These are phyloP conservation scores for Cistogaster globosa DNA, from an alignment of 2,888 invertebrate species.

Conservation along the genomic window DNA sequence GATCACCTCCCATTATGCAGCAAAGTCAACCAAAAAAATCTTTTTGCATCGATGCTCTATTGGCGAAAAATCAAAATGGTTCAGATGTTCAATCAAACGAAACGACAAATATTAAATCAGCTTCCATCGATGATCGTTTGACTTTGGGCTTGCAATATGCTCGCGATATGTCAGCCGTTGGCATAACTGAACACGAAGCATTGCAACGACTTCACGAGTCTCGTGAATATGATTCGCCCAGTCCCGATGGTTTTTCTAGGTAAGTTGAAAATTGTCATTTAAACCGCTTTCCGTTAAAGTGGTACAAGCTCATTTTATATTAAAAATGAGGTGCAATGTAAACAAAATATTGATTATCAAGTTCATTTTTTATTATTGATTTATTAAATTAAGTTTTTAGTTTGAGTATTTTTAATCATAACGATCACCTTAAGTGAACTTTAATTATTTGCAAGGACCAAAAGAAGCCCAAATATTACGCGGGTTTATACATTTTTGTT, in stretches of 20 bases:
- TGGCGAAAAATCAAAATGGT: slow-evolving; percentile 86
- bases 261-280: slow-evolving; percentile 69
- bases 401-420: too few relatives aligned
- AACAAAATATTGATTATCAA: too few relatives aligned
- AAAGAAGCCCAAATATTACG: too few relatives aligned
- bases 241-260: slow-evolving; percentile 83
- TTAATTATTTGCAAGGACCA: too few relatives aligned
- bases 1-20: slow-evolving; percentile 72
- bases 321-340: too few relatives aligned
- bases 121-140: slow-evolving; percentile 77
- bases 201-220: slow-evolving; percentile 81
- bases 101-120: slow-evolving; percentile 40
- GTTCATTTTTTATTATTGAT: too few relatives aligned
- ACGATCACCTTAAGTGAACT: too few relatives aligned
- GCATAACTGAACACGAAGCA: slow-evolving; percentile 82
- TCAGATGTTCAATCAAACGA: slow-evolving; percentile 74
- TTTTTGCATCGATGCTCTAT: slow-evolving; percentile 94
- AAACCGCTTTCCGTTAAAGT: background rate
- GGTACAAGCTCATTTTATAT: too few relatives aligned
- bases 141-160: slow-evolving; percentile 76
- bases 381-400: too few relatives aligned
- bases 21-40: slow-evolving; percentile 86
- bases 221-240: slow-evolving; percentile 81
- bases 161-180: slow-evolving; percentile 74
- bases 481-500: too few relatives aligned